Evolutionary conservation across 2,888 invertebrate species (phyloP), one percentile per base, ranked within the genome.

Genomic region (Rhogogaster chlorosoma): DNA sequence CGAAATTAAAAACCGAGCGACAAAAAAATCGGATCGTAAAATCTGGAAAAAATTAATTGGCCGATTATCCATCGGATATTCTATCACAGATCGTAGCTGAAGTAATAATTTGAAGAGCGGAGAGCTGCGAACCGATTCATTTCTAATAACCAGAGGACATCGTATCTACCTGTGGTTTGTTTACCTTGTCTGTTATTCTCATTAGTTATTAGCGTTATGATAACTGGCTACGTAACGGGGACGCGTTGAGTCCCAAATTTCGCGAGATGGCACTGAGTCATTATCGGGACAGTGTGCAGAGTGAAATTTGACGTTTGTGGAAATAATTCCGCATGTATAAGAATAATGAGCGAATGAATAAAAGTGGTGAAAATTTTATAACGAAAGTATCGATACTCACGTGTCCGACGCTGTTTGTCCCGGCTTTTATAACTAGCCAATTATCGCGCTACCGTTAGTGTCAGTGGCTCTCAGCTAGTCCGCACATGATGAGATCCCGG

Each of bases 391-490:
- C n/a, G 6, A 18, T 78, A 80, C 80, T 80, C 80, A 80, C 80
- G 80, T 80, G 80, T 80, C 38, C 80, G 38, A 10, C 80, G 80
- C 7, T 26, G 57, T 80, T 38, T 61, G 49, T 77, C 61, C 80
- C 80, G 80, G 80, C 80, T 80, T 36, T 57, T 80, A 80, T 57
- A 80, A 80, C 49, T 15, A 80, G 80, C 80, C 80, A 80, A 80
- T 80, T 80, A 80, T 80, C 80, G 57, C 15, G 80, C 80, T 80
- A 80, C 80, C 80, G 80, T 80, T 80, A 80, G n/a, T 32, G 22
- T 61, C 80, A 80, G 80, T 80, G 80, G 61, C 61, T 57, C 80
- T 80, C 80, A 80, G 61, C 22, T 38, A 18, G 4, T 22, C 49
- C 38, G 38, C 80, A 57, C 80, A 80, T 80, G 61, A 18, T 0